Base-by-base conservation (phyloP, 2,113 vertebrate species). In the Otocyon megalotis region DNA sequence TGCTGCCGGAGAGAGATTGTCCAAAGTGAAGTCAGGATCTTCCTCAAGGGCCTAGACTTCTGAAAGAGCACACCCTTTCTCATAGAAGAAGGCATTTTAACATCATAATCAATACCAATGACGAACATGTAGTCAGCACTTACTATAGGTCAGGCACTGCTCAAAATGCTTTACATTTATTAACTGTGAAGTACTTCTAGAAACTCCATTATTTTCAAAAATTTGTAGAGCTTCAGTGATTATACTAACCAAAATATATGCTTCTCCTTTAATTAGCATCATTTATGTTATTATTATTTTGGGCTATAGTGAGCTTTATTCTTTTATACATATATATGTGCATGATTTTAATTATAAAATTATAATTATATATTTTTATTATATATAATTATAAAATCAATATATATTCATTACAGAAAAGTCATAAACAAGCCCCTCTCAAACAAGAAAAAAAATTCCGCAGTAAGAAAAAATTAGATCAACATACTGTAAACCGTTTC, bases 91-190 rank as follows among this genome's bases (percentile, higher is more conserved):
- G n/a, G 8, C 37, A 82, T 77, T 88, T 87, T 94, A 89, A 89
- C 54, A 85, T 77, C 79, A 72, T 53, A 82, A 90, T 76, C 50
- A 74, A 79, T 74, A 67, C 20, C 65, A 81, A 58, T 88, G 77
- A 80, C 1, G 48, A 82, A 76, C 53, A 67, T 74, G 92, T 74
- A 85, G 43, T 83, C 16, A 74, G 53, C 54, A 53, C 26, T 86
- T 76, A 63, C 76, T 48, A 3, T 28, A 17, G 30, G 65, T 96
- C 28, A 87, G 30, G 43, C 32, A 74, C 14, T n/a, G 71, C 58
- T 74, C 87, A 93, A 81, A 84, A 89, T 81, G n/a, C 54, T 96
- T 90, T 94, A 63, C 67, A 69, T 81, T 90, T 85, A 85, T 85
- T 88, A 67, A 76, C 8, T 88, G 32, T 50, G 30, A 81, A 71